Base-by-base conservation (phyloP, 2,888 invertebrate genomes). In the Leptopilina syphax region DNA sequence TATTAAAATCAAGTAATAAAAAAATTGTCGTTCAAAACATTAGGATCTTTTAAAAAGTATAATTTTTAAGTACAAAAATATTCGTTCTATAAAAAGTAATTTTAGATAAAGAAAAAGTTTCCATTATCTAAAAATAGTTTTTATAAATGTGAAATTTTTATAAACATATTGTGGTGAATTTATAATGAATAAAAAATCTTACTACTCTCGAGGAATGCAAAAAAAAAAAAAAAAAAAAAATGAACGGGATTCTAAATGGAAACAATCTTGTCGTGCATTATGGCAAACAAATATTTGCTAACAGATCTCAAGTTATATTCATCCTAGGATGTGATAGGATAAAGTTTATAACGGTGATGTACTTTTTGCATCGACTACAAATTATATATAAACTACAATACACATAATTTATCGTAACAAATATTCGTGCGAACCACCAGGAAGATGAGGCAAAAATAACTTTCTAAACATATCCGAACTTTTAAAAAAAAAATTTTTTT, bases 241-340 rank as follows among this genome's bases (percentile, higher is more conserved):
- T 50, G 50, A 68, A 68, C 47, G 10, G 5, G 50, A 44, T 50
- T 68, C 7, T 18, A 24, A 68, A 68, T 68, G 68, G 47, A 18
- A 50, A 68, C 68, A 68, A 68, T 68, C 68, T 68, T 68, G 68
- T 50, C 68, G 44, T 68, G 68, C 50, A 68, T 68, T 68, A 68
- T 50, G 10, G n/a, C 68, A 50, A 68, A 68, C 50, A 68, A 68
- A 68, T 68, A 68, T 68, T 68, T 68, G 68, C 68, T 50, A 44
- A 67, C 44, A 67, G 10, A 24, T 68, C 50, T 68, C 67, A 41
- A 47, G 47, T 68, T 50, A 50, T 68, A 47, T 24, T 18, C 18
- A 68, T 47, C 68, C 18, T 68, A 50, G 13, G 47, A 68, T 5
- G 47, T 13, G 68, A 47, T 68, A 68, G 68, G 68, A 68, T 68